phyloP scores from a whole-genome alignment of 2,113 vertebrate genomes.

The Rana temporaria region DNA sequence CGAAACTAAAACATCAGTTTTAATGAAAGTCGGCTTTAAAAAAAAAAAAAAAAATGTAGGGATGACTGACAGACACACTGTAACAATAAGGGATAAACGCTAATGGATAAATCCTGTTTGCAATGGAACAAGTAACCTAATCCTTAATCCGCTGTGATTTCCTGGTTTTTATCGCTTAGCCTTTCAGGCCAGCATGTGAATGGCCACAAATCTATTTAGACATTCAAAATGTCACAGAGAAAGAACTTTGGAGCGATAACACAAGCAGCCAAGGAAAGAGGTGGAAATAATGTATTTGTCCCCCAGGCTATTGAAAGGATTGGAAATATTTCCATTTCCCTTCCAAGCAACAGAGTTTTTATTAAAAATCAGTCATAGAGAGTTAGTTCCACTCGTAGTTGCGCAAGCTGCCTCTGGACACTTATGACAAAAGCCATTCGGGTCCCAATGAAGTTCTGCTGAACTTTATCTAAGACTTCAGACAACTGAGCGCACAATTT shows the following conservation, averaged over 20 bases:
- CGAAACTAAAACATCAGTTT: too few relatives aligned
- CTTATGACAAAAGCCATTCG: conserved; percentile 61
- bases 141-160: conserved; percentile 17
- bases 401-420: conserved; percentile 60
- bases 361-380: conserved; percentile 67
- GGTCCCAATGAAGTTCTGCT: not conserved
- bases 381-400: conserved; percentile 63
- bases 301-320: conserved; percentile 56
- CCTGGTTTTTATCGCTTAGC: conserved; percentile 6
- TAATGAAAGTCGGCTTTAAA: not conserved
- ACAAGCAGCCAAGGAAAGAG: conserved; percentile 42
- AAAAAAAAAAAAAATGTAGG: not conserved
- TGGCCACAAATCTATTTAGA: conserved; percentile 34
- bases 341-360: conserved; percentile 66
- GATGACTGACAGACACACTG: not conserved
- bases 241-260: conserved; percentile 17
- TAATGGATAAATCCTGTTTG: conserved; percentile 18
- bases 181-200: conserved; percentile 13
- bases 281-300: conserved; percentile 42
- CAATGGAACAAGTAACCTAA: conserved; percentile 16
- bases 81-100: conserved; percentile 6
- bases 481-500: too few relatives aligned
- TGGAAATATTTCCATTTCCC: conserved; percentile 60
- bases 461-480: not conserved
- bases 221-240: conserved; percentile 32